These are phyloP conservation scores for Percopsis omiscomaycus DNA, from an alignment of 2,797 vertebrate species.

Conservation along the genomic window DNA sequence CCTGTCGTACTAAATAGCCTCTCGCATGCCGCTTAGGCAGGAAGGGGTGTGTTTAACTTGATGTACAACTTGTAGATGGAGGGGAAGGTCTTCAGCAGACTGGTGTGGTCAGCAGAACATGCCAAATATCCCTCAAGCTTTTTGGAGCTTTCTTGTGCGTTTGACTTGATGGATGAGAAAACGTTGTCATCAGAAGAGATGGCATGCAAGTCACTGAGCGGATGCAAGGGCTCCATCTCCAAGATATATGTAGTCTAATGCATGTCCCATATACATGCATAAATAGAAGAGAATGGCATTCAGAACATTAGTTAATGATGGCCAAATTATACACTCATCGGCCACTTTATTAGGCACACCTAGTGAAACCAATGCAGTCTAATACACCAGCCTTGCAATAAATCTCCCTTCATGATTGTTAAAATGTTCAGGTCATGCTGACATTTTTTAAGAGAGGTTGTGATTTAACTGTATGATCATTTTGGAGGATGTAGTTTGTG, in stretches of 20 bases:
- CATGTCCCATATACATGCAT: background rate
- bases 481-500: too few species aligned
- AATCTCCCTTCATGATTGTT: too few species aligned
- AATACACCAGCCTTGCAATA: too few species aligned
- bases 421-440: too few species aligned
- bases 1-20: background rate
- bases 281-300: background rate
- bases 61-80: background rate
- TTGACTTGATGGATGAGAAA: conserved; percentile 1
- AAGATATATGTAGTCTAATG: background rate
- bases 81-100: background rate
- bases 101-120: conserved; percentile 5
- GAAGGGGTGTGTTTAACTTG: background rate
- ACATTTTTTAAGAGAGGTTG: too few species aligned
- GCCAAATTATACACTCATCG: too few species aligned
- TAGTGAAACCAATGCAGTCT: too few species aligned
- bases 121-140: background rate
- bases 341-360: too few species aligned
- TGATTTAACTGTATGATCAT: too few species aligned
- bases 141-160: background rate
- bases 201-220: background rate
- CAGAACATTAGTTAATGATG: background rate
- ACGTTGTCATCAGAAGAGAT: background rate
- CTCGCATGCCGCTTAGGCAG: background rate
- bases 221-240: background rate